Conservation (phyloP, 2,888 invertebrate species). For the Petrolisthes cinctipes region DNA sequence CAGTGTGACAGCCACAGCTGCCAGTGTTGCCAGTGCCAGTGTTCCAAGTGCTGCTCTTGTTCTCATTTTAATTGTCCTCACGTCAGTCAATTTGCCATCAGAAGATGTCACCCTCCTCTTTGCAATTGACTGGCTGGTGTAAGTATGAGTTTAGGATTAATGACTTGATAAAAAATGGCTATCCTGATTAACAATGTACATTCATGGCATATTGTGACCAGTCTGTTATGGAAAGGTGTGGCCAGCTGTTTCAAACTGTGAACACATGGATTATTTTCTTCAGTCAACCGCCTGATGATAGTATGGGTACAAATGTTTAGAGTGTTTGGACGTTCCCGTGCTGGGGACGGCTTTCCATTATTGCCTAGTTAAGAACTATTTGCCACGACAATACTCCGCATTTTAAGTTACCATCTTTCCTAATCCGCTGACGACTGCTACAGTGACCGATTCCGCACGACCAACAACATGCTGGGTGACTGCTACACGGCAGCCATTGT, state of each 20-base stretch:
- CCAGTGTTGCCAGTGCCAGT: conserved; percentile 89
- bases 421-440: neutral
- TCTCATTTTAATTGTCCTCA: conserved; percentile 82
- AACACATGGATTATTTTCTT: no score
- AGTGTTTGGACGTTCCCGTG: neutral
- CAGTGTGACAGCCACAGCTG: conserved; percentile 85
- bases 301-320: no score
- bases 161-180: neutral
- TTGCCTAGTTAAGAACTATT: neutral
- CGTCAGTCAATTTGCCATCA: conserved; percentile 85
- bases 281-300: no score
- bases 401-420: neutral
- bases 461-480: conserved; percentile 89
- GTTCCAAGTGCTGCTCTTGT: conserved; percentile 89
- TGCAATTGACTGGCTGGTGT: conserved; percentile 93
- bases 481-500: conserved; percentile 89
- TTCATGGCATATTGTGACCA: no score
- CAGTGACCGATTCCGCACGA: conserved; percentile 87
- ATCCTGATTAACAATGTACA: neutral
- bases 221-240: no score
- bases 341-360: neutral
- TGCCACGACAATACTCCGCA: no score
- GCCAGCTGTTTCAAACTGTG: no score
- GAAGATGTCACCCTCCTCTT: conserved; percentile 86
- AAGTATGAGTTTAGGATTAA: conserved; percentile 71